phyloP scores from a whole-genome alignment of 2,113 vertebrate species.

The Sclerurus mexicanus region DNA sequence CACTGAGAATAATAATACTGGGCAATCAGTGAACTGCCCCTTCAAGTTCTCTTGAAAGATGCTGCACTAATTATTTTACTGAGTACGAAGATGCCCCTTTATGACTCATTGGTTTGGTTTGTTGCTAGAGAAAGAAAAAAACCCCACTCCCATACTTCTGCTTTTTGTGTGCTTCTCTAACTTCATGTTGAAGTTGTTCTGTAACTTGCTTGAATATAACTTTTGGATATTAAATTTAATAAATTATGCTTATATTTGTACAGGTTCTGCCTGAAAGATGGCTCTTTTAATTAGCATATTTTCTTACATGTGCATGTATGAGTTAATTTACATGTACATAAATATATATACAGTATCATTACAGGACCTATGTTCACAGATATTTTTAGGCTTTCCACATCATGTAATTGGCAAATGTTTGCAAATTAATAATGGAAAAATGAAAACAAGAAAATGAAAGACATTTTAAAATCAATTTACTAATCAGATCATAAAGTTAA shows the following conservation, averaged over 20 bases:
- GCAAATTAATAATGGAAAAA: background rate
- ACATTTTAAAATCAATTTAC: background rate
- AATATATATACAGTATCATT: background rate
- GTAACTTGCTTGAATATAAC: background rate
- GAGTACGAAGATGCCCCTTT: background rate
- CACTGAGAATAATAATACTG: background rate
- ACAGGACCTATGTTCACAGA: background rate
- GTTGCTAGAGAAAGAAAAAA: background rate
- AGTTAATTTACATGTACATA: background rate
- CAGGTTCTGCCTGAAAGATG: background rate
- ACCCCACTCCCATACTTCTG: background rate
- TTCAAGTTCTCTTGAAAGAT: background rate
- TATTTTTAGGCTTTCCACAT: background rate
- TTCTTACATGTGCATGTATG: background rate
- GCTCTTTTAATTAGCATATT: background rate
- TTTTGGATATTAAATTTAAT: background rate
- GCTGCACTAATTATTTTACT: background rate
- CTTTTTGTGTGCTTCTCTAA: background rate
- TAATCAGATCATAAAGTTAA: background rate
- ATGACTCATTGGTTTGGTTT: background rate
- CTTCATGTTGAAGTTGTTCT: background rate
- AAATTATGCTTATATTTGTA: background rate
- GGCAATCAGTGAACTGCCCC: background rate
- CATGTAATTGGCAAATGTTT: background rate
- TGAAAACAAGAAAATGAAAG: background rate